A percentile compares a stretch with the other conserved stretches of the same genome.
Evolutionary conservation across 2,888 invertebrate genomes (phyloP).

Genomic region (Lissonota sp.): DNA sequence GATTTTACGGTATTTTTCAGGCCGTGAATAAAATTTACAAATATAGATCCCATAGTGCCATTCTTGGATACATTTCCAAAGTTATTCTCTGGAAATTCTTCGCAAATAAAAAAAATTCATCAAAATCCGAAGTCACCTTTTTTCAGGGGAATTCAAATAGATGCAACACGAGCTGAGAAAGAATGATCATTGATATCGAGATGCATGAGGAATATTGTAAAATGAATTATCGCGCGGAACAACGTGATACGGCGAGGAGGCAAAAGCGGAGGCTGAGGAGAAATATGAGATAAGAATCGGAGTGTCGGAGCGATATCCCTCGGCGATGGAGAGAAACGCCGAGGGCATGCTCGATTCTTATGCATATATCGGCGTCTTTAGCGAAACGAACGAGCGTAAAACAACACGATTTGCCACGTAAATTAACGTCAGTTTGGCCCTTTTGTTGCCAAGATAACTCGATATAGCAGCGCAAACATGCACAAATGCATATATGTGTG

Average conservation of each 20-base stretch:
- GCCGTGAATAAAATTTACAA: no score
- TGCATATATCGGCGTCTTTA: background rate
- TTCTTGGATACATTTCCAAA: no score
- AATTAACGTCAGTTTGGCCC: background rate
- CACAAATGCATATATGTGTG: conserved; percentile 19
- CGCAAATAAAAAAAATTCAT: no score
- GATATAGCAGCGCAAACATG: no score
- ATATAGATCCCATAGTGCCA: no score
- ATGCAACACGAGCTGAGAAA: no score
- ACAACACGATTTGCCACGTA: no score
- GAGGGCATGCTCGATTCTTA: conserved; percentile 15
- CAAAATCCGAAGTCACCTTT: no score
- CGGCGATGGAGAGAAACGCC: background rate
- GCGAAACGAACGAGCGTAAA: no score
- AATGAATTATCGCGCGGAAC: conserved; percentile 76
- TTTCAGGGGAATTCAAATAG: no score
- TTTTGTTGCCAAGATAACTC: conserved; percentile 1
- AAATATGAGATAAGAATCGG: conserved; percentile 1
- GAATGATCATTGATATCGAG: conserved; percentile 42
- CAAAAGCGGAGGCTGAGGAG: background rate
- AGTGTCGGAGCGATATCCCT: conserved; percentile 1
- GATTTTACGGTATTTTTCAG: no score
- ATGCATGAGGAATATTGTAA: conserved; percentile 68
- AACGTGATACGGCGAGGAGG: background rate
- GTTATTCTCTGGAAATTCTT: no score